Base-by-base conservation (phyloP, 2,113 vertebrate genomes). In the Pantherophis guttatus region DNA sequence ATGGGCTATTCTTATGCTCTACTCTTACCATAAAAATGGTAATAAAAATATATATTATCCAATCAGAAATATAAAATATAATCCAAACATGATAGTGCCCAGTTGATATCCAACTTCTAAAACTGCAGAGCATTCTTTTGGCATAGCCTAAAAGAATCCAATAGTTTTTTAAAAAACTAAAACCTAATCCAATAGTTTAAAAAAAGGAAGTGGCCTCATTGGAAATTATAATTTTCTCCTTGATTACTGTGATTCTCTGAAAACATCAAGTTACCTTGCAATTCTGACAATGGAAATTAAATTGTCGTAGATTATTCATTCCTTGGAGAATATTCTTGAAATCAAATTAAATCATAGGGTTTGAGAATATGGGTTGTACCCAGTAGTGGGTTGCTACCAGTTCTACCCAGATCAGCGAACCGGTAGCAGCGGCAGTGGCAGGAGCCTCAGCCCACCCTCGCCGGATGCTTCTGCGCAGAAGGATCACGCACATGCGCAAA, bases 51-150 rank as follows among this genome's bases (percentile, higher is more conserved):
- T 8, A 92, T 92, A 92, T 13, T 58, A n/a, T 29, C 19, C 58
- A 39, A 93, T 59, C 65, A 93, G 9, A 94, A 17, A 13, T 57
- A 50, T 19, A 70, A 62, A 52, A 91, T 39, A 55, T 52, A 96
- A 94, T 23, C 19, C 50, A 86, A 10, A 87, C 10, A 89, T 88
- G 33, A 58, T 44, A 93, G 65, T 39, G 21, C 9, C 10, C 5
- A 87, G 0, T 88, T 59, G 21, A 48, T 3, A 53, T n/a, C 17
- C 15, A 44, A 81, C 75, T 9, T 29, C 33, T 52, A 58, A 11
- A 62, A 55, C 13, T 75, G 54, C 52, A 88, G 29, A 44, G 24
- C 58, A 53, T 26, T 33, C 2, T 91, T 33, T 62, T 59, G 33
- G 44, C 23, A 4, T 8, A 50, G 10, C 29, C 33, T 75, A n/a